Evolutionary conservation across 2,888 invertebrate species (phyloP).

Genomic region (Erebia aethiops): DNA sequence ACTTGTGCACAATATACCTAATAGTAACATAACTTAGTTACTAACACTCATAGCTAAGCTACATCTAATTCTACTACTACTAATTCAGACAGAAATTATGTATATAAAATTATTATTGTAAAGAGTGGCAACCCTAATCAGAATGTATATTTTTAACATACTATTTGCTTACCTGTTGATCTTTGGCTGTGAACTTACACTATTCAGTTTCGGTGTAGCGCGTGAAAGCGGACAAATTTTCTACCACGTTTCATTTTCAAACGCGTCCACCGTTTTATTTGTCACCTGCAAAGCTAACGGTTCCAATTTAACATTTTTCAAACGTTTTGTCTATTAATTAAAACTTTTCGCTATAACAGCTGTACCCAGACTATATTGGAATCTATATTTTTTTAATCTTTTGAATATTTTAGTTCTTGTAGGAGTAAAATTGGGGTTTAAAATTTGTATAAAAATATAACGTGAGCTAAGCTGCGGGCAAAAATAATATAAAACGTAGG

Average conservation of each 20-base stretch:
- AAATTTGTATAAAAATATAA: too few relatives aligned
- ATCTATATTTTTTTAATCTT: too few relatives aligned
- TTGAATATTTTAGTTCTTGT: too few relatives aligned
- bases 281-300: slow-evolving; percentile 14
- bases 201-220: slow-evolving; percentile 41
- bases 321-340: slow-evolving; percentile 10
- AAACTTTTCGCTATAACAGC: neutral
- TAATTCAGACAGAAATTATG: too few relatives aligned
- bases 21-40: too few relatives aligned
- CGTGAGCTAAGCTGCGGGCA: too few relatives aligned
- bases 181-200: slow-evolving; percentile 44
- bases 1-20: too few relatives aligned
- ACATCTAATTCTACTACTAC: too few relatives aligned
- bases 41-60: too few relatives aligned
- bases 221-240: slow-evolving; percentile 52
- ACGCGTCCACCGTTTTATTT: slow-evolving; percentile 21
- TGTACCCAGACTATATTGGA: neutral
- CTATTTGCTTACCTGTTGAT: slow-evolving; percentile 69
- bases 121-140: slow-evolving; percentile 12
- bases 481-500: too few relatives aligned
- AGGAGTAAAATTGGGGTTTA: too few relatives aligned
- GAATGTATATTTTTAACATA: slow-evolving; percentile 49
- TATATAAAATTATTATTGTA: too few relatives aligned
- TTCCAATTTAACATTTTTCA: slow-evolving; percentile 18
- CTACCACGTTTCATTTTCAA: slow-evolving; percentile 44